Percentiles rank a stretch among this genome's conserved stretches.
Conservation (phyloP, 1,140 invertebrate genomes). For the Zelostemma sp. region DNA sequence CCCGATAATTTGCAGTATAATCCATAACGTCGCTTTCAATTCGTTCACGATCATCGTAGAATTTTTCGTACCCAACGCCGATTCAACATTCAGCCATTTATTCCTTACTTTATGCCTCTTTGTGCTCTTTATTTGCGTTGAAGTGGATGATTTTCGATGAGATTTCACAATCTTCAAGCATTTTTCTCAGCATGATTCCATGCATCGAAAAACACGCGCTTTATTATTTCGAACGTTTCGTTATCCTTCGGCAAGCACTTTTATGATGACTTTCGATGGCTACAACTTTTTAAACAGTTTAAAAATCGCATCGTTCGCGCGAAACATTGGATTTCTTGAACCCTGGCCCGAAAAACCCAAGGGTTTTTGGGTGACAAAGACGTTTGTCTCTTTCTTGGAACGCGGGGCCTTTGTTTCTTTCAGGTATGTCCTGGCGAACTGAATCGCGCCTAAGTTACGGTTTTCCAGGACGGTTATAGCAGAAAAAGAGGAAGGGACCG, state of each 20-base stretch:
- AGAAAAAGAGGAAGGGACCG: slow-evolving; percentile 64
- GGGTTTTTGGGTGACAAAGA: slow-evolving; percentile 8
- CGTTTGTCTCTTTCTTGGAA: slow-evolving; percentile 9
- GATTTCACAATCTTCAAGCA: no score
- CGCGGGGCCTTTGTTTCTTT: slow-evolving; percentile 14
- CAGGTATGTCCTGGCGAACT: slow-evolving; percentile 54
- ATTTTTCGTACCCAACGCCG: neutral
- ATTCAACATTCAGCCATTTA: neutral
- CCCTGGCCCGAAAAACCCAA: no score
- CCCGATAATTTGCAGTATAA: slow-evolving; percentile 14
- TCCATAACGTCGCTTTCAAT: slow-evolving; percentile 17
- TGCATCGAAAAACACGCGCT: no score
- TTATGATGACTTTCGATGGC: neutral
- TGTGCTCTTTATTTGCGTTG: neutral
- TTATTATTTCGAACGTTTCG: neutral
- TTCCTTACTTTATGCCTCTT: no score
- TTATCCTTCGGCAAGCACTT: neutral
- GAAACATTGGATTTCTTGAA: slow-evolving; percentile 3
- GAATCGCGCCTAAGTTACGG: slow-evolving; percentile 53
- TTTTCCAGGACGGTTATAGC: slow-evolving; percentile 57
- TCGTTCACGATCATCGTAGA: slow-evolving; percentile 8
- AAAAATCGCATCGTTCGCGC: neutral
- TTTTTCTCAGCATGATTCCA: no score
- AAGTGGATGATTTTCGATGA: no score
- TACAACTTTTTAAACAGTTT: neutral